Base-by-base conservation (phyloP, 1,140 invertebrate species). In the Thalassaphorura encarpata region DNA sequence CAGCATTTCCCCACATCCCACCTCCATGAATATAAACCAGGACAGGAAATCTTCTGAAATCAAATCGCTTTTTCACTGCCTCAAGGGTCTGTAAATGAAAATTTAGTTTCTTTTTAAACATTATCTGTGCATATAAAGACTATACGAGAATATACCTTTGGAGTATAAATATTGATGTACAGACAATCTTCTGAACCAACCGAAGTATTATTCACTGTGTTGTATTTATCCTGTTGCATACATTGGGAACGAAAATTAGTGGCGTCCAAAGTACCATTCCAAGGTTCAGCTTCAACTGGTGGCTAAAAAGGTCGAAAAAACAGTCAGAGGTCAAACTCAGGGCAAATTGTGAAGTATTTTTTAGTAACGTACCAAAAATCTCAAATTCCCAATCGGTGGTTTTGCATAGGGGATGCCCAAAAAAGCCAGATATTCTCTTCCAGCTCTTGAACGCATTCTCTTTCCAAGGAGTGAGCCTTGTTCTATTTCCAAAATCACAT, bases 401-500 rank as follows among this genome's bases (percentile, higher is more conserved):
- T 49, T 21, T 23, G 53, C 52, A 19, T 60, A 60, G 0, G 58
- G 52, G 23, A 55, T 50, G 16, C 57, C 57, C n/a, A 54, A 28
- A 36, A 60, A 63, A 46, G 57, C 54, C 11, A 42, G 52, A 21
- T 49, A 60, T 23, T 29, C 29, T 42, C 40, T 52, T 36, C 61
- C 61, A 54, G 23, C 33, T 39, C 61, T 33, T 6, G 56, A 51
- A 13, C 51, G 33, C 40, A 43, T 28, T n/a, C 45, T 50, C 2
- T 19, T 39, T 46, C 61, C 61, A n/a, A 40, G 36, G n/a, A 60
- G n/a, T 16, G 26, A n/a, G 0, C 61, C 61, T 33, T 48, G 43
- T 21, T 27, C 48, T 28, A 54, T 63, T 21, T 24, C 24, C 6
- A 47, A 11, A 43, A n/a, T 18, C 64, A 59, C 15, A 57, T 72